A percentile compares a stretch with the other conserved stretches of the same genome.
phyloP scores from a whole-genome alignment of 2,113 vertebrate species.

The Thamnaconus septentrionalis region DNA sequence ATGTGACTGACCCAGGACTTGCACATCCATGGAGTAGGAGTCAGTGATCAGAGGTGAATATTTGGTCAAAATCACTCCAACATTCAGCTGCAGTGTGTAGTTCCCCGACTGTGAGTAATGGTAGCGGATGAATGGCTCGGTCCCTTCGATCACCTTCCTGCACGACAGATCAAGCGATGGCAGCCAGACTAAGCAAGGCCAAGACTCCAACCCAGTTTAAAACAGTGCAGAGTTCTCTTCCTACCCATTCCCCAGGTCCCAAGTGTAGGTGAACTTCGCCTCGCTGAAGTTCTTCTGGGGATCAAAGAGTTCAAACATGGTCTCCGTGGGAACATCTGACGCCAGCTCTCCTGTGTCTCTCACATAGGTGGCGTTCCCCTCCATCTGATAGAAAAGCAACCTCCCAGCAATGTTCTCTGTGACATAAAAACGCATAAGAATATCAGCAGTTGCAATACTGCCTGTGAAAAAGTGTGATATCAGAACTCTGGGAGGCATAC shows the following conservation, averaged over 20 bases:
- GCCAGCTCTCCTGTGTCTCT: constrained; percentile 73
- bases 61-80: constrained; percentile 70
- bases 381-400: constrained; percentile 80
- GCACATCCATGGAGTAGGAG: constrained; percentile 74
- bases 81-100: constrained; percentile 76
- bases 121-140: constrained; percentile 76
- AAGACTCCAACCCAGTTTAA: not conserved
- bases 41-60: constrained; percentile 62
- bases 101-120: constrained; percentile 76
- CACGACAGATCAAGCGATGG: not conserved
- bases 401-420: constrained; percentile 83
- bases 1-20: constrained; percentile 81
- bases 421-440: not conserved
- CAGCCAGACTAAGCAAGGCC: no score
- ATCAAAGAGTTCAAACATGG: constrained; percentile 82
- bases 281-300: constrained; percentile 77
- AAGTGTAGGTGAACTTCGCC: constrained; percentile 80
- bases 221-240: constrained; percentile 4
- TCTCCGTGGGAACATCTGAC: constrained; percentile 63
- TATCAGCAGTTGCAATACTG: not conserved
- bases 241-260: constrained; percentile 89
- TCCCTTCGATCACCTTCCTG: constrained; percentile 79
- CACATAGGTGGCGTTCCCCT: constrained; percentile 68
- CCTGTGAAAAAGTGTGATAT: not conserved
- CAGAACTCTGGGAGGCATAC: constrained; percentile 34